Conservation (phyloP, 2,888 invertebrate species). For the Salticus scenicus region DNA sequence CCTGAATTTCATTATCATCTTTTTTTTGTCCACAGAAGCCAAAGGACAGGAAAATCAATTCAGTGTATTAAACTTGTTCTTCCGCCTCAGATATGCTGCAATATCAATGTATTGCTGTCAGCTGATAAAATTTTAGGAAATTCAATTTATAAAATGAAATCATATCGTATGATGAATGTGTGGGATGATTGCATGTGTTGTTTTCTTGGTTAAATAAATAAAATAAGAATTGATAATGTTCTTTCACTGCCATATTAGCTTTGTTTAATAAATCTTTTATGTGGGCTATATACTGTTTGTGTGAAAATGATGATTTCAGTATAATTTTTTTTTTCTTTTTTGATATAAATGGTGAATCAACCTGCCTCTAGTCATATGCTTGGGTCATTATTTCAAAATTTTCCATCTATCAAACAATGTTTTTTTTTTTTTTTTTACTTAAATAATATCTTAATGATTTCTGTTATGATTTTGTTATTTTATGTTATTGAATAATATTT, state of each 20-base stretch:
- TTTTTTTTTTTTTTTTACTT: not conserved
- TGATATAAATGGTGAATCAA: slow-evolving; percentile 12
- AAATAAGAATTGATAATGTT: slow-evolving; percentile 32
- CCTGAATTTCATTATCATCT: not conserved
- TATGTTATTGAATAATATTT: not conserved
- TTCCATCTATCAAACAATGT: not conserved
- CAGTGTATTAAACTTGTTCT: slow-evolving; percentile 59
- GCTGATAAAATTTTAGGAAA: slow-evolving; percentile 26
- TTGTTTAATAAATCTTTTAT: slow-evolving; percentile 43
- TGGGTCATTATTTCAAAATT: slow-evolving; percentile 32
- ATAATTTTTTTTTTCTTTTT: not conserved
- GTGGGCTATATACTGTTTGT: slow-evolving; percentile 40
- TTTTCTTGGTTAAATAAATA: slow-evolving; percentile 31
- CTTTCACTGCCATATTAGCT: slow-evolving; percentile 63
- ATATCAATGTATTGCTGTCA: slow-evolving; percentile 44
- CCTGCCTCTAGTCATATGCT: slow-evolving; percentile 58
- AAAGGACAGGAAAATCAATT: slow-evolving; percentile 54
- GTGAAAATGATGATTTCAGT: not conserved
- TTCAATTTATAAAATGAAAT: slow-evolving; percentile 25
- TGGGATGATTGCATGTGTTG: slow-evolving; percentile 44
- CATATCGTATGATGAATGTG: slow-evolving; percentile 53
- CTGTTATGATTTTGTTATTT: too few relatives aligned
- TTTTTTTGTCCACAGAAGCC: not conserved
- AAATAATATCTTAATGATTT: too few relatives aligned
- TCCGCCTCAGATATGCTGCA: slow-evolving; percentile 51